Base-by-base conservation (phyloP, 2,888 invertebrate species). In the Enchytraeus crypticus region DNA sequence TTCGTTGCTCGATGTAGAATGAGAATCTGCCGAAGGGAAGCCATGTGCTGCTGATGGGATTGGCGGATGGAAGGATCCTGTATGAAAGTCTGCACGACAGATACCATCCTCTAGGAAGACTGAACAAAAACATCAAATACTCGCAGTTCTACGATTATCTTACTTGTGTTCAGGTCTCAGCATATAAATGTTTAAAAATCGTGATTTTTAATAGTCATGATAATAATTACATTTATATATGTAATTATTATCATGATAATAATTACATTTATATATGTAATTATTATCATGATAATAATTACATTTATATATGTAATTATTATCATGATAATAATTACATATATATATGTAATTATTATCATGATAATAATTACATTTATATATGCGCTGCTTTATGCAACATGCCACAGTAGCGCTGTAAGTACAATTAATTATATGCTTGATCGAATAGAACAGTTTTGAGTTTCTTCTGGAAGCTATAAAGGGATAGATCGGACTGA, bases 51-150 rank as follows among this genome's bases (percentile, higher is more conserved):
- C 66, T 82, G 18, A 68, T 80, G 14, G 82, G 81, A 5, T 69
- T 82, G 53, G 79, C 81, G 21, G 79, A 82, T 68, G 82, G 79
- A 2, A 73, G 78, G 11, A 74, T 79, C 45, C 75, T 82, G 34
- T 82, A 77, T 65, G 72, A 79, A 32, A 73, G 74, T 18, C 76
- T 82, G 72, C 72, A 75, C 3, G 71, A 80, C 34, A 68, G 79
- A 53, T 64, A 79, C 5, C 82, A 82, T 70, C 82, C 82, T 0
- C 68, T 81, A 47, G 80, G 80, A 61, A 71, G 73, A 53, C 63
- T 80, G 23, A 74, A 78, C 56, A 71, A 75, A 53, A 79, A 81
- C 67, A 74, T 82, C 59, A 77, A 73, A n/a, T 82, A 82, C 64
- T 70, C 74, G 43, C 72, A 80, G 57, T 66, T 82, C 58, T 83